Evolutionary conservation across 2,888 invertebrate species (phyloP).

Genomic region (Drosophila mercatorum): DNA sequence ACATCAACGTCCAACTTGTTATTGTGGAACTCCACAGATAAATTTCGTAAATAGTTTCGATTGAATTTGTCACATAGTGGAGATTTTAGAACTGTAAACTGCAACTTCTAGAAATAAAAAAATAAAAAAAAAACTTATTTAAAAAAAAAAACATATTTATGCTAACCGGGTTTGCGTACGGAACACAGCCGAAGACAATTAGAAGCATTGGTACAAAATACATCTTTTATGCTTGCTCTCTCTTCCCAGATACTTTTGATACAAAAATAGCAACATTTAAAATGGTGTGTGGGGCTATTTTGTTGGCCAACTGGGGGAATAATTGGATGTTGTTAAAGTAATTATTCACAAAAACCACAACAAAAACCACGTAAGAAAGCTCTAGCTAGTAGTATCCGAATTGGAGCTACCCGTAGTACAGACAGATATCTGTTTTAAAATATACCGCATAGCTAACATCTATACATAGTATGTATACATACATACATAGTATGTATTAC

Average conservation of each 20-base stretch:
- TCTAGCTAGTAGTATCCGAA: no score
- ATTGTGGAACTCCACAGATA: slow-evolving; percentile 3
- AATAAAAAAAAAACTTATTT: no score
- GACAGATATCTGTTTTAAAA: no score
- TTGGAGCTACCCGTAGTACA: no score
- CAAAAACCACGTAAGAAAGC: no score
- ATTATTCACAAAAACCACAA: no score
- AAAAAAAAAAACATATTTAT: no score
- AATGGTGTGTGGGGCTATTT: neutral
- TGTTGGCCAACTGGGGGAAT: neutral
- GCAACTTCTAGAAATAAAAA: slow-evolving; percentile 29
- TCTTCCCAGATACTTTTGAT: neutral
- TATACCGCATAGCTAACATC: no score
- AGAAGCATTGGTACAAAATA: neutral
- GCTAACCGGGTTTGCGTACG: slow-evolving; percentile 2
- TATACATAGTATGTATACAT: no score
- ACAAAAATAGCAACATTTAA: neutral
- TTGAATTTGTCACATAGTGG: slow-evolving; percentile 43
- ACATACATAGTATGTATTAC: no score
- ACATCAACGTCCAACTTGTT: slow-evolving; percentile 27
- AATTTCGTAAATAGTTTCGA: slow-evolving; percentile 33
- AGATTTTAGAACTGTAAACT: slow-evolving; percentile 14
- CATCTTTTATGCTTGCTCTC: neutral
- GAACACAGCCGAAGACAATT: neutral
- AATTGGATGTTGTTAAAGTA: neutral